Evolutionary conservation across 2,797 vertebrate species (phyloP).

Genomic region (Enteromius mattozi): DNA sequence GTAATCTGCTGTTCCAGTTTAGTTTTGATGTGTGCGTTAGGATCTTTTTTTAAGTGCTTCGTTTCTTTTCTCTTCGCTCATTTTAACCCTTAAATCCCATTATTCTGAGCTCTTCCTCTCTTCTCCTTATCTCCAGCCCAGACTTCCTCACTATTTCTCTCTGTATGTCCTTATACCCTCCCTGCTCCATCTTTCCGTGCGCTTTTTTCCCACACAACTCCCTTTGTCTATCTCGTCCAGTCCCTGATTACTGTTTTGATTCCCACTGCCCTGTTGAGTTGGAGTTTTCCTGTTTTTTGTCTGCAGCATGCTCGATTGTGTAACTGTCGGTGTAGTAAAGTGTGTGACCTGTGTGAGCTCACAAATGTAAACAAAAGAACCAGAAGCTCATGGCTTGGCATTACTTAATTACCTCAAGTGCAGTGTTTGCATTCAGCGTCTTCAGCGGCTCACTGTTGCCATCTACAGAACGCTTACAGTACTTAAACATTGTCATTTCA

Average conservation of each 20-base stretch:
- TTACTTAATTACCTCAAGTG: conserved; percentile 30
- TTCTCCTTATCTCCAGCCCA: conserved; percentile 77
- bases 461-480: conserved; percentile 63
- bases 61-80: neutral
- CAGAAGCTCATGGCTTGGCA: conserved; percentile 21
- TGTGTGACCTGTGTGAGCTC: conserved; percentile 5
- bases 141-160: conserved; percentile 75
- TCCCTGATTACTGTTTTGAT: conserved; percentile 61
- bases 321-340: conserved; percentile 41
- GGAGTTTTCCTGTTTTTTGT: conserved; percentile 56
- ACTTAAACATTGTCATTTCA: neutral
- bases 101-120: conserved; percentile 68
- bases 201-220: conserved; percentile 46
- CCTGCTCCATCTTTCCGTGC: conserved; percentile 62
- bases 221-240: conserved; percentile 42
- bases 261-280: conserved; percentile 51
- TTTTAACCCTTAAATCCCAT: neutral
- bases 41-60: neutral
- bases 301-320: conserved; percentile 48
- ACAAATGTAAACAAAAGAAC: conserved; percentile 50
- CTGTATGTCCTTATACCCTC: conserved; percentile 66
- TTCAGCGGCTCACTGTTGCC: conserved; percentile 66
- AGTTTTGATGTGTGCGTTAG: neutral
- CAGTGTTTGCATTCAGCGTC: conserved; percentile 12
- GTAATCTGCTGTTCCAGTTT: neutral